Conservation (phyloP, 2,888 invertebrate genomes). For the Anagyrus pseudococci region DNA sequence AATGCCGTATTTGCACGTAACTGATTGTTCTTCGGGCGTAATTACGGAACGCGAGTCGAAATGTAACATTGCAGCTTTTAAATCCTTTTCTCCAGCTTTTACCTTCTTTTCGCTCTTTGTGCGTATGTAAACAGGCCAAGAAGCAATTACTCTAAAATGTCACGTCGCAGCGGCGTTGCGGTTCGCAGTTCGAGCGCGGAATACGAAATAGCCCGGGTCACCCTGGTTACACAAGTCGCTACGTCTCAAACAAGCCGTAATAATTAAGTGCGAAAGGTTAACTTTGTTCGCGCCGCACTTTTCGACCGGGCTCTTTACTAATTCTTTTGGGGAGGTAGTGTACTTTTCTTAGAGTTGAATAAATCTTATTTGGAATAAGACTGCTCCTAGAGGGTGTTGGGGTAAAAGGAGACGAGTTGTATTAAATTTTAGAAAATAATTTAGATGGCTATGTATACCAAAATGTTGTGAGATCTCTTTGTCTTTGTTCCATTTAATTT, state of each 20-base stretch:
- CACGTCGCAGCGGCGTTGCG: slow-evolving; percentile 20
- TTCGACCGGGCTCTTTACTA: background rate
- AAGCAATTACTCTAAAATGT: slow-evolving; percentile 19
- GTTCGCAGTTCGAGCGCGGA: slow-evolving; percentile 33
- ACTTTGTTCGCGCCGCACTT: background rate
- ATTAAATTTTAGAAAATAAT: too few species aligned
- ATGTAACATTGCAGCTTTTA: too few species aligned
- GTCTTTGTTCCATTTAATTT: too few species aligned
- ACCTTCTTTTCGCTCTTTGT: background rate
- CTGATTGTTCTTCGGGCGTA: too few species aligned
- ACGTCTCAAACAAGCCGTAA: slow-evolving; percentile 37
- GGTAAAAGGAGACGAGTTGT: too few species aligned
- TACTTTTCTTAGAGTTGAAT: background rate
- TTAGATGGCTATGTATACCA: too few species aligned
- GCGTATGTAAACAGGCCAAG: background rate
- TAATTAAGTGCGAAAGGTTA: slow-evolving; percentile 26
- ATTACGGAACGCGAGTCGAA: too few species aligned
- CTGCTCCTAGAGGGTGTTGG: too few species aligned
- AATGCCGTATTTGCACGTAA: too few species aligned
- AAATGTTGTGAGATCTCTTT: too few species aligned
- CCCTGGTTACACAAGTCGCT: slow-evolving; percentile 16
- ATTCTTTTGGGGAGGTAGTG: slow-evolving; percentile 9
- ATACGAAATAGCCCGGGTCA: slow-evolving; percentile 40
- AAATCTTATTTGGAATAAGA: too few species aligned
- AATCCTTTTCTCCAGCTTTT: too few species aligned